A percentile compares a stretch with the other conserved stretches of the same genome.
Conservation (phyloP, 2,797 vertebrate species). For the Bradypodion pumilum region DNA sequence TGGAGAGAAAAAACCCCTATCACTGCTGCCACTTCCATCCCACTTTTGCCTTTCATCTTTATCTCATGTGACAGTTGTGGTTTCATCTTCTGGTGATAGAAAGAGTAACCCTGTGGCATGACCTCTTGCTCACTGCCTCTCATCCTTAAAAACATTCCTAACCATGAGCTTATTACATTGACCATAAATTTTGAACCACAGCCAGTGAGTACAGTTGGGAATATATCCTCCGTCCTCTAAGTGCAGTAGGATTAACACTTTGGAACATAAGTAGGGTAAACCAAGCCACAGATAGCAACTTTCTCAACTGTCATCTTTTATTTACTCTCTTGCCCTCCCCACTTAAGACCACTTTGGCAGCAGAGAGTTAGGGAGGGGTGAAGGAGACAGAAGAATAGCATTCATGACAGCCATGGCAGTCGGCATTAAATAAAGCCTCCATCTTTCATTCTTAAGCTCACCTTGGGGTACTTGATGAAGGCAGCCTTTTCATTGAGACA, state of each 20-base stretch:
- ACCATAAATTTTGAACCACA: slow-evolving; percentile 45
- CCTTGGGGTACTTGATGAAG: slow-evolving; percentile 61
- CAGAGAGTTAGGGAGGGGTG: slow-evolving; percentile 54
- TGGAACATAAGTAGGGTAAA: slow-evolving; percentile 37
- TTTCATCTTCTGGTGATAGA: slow-evolving; percentile 55
- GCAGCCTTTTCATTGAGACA: slow-evolving; percentile 75
- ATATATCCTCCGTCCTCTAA: slow-evolving; percentile 66
- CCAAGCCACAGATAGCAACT: slow-evolving; percentile 51
- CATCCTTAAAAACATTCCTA: not conserved
- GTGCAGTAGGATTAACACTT: slow-evolving; percentile 68
- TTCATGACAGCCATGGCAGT: slow-evolving; percentile 55
- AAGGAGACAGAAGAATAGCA: slow-evolving; percentile 58
- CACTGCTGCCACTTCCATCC: slow-evolving; percentile 18
- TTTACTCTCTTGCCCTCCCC: slow-evolving; percentile 36
- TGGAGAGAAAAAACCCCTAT: too few relatives aligned
- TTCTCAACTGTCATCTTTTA: slow-evolving; percentile 50
- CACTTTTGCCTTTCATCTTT: slow-evolving; percentile 41
- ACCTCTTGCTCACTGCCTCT: not conserved
- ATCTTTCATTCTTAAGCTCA: slow-evolving; percentile 66
- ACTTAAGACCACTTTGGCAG: slow-evolving; percentile 61
- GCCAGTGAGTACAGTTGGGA: slow-evolving; percentile 54
- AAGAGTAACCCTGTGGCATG: slow-evolving; percentile 42
- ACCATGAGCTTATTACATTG: slow-evolving; percentile 47
- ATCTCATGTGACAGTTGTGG: slow-evolving; percentile 39
- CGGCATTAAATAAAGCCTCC: slow-evolving; percentile 58